Conservation (phyloP, 2,888 invertebrate species). For the Phlogophora meticulosa region DNA sequence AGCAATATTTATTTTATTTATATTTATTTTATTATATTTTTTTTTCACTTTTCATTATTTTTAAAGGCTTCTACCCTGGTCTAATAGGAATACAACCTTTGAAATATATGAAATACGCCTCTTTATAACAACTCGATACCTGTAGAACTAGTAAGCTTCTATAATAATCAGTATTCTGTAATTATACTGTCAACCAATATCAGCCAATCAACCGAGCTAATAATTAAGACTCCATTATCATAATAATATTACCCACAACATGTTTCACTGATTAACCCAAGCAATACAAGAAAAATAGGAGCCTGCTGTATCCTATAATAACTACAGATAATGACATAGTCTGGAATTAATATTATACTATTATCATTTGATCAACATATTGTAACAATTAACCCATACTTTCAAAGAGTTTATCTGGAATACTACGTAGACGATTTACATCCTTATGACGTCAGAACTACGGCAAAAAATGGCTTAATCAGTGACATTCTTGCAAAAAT, state of each 20-base stretch:
- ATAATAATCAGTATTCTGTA: too few relatives aligned
- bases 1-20: too few relatives aligned
- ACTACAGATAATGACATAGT: background rate
- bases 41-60: too few relatives aligned
- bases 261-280: slow-evolving; percentile 20
- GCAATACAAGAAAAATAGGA: slow-evolving; percentile 16
- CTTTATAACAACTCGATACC: too few relatives aligned
- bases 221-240: slow-evolving; percentile 16
- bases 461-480: background rate
- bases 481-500: too few relatives aligned
- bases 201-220: slow-evolving; percentile 1
- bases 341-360: slow-evolving; percentile 13
- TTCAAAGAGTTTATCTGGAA: background rate
- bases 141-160: too few relatives aligned
- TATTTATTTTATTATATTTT: too few relatives aligned
- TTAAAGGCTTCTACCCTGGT: too few relatives aligned
- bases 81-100: too few relatives aligned
- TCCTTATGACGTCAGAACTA: background rate
- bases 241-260: slow-evolving; percentile 6
- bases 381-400: slow-evolving; percentile 1
- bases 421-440: background rate
- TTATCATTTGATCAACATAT: slow-evolving; percentile 25
- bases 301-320: slow-evolving; percentile 3
- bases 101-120: too few relatives aligned
- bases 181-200: background rate